These are phyloP conservation scores for Sebastes nivosus DNA, from an alignment of 2,797 vertebrate genomes.

Conservation along the genomic window DNA sequence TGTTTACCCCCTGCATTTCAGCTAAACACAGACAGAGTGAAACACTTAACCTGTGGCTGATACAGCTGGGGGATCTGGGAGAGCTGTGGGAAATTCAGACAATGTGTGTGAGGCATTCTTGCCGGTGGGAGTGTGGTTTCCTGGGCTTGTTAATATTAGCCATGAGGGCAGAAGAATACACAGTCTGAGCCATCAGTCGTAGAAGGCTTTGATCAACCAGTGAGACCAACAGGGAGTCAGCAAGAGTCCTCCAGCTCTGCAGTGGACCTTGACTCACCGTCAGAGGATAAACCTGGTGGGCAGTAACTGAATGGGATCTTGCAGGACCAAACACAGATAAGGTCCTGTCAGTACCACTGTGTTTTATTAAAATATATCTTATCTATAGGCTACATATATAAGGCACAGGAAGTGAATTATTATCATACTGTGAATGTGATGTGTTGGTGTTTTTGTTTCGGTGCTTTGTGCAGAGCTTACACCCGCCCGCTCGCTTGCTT, in stretches of 20 bases:
- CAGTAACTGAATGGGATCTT: not conserved
- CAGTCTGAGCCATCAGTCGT: conserved; percentile 4
- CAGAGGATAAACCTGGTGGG: not conserved
- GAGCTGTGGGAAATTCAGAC: conserved; percentile 31
- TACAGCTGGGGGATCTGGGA: conserved; percentile 34
- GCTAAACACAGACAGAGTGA: conserved; percentile 42
- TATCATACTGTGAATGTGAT: too few relatives aligned
- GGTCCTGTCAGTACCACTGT: too few relatives aligned
- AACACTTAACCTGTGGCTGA: conserved; percentile 53
- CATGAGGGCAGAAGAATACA: conserved; percentile 32
- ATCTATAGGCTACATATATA: too few relatives aligned
- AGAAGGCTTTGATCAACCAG: conserved; percentile 65
- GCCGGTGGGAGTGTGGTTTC: conserved; percentile 44
- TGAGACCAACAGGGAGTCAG: conserved; percentile 51
- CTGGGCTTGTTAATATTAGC: conserved; percentile 47
- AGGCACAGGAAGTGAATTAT: too few relatives aligned
- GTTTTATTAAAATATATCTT: too few relatives aligned
- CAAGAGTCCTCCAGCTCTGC: conserved; percentile 17
- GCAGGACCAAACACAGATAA: not conserved
- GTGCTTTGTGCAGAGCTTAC: too few relatives aligned
- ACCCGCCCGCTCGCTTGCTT: too few relatives aligned
- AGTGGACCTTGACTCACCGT: conserved; percentile 51
- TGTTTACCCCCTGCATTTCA: conserved; percentile 34
- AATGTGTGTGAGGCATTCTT: conserved; percentile 44
- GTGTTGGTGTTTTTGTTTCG: too few relatives aligned